Evolutionary conservation across 2,888 invertebrate genomes (phyloP), one percentile per base, ranked within the genome.

Genomic region (Meteorus cinctellus): DNA sequence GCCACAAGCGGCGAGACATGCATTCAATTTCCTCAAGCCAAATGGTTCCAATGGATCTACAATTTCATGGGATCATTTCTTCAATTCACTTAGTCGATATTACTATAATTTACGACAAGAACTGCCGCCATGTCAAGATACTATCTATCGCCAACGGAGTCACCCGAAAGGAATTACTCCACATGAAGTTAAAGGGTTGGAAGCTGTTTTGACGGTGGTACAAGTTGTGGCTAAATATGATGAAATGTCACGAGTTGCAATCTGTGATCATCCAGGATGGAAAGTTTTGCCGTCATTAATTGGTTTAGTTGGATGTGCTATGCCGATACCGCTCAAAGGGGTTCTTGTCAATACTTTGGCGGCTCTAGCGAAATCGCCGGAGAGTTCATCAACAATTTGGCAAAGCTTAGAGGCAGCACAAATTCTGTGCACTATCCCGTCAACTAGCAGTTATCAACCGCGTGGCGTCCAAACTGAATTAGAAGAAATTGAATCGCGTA

Each of bases 201-300:
- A 95, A 81, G 94, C 96, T 0, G 97, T 97, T 0, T 90, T 98
- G 67, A 91, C 92, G 74, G 91, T 98, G 0, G 94, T 97, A 45
- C 92, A 93, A 79, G 93, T 94, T 2, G 95, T 98, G 27, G 95
- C 96, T 0, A 92, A 92, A 1, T 91, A 95, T 86, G 97, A 97
- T 90, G 94, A 95, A 83, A 93, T 94, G 82, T 95, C 96, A 0
- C 92, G 96, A 74, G 91, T 95, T 48, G 94, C 95, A 27, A 92
- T 98, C 67, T 96, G 95, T 85, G 97, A 98, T 86, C 96, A 97
- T 88, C 93, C 96, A 45, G 95, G 94, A 82, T 98, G 97, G 97
- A 93, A 95, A 75, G 95, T 96, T 0, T 91, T 97, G 75, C 94
- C 94, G 80, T 93, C 94, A 66, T 91, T 97, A 83, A 92, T 97